Percentiles rank a stretch among this genome's conserved stretches.
phyloP scores from a whole-genome alignment of 2,113 vertebrate species.

The Notarius quadriscutis region DNA sequence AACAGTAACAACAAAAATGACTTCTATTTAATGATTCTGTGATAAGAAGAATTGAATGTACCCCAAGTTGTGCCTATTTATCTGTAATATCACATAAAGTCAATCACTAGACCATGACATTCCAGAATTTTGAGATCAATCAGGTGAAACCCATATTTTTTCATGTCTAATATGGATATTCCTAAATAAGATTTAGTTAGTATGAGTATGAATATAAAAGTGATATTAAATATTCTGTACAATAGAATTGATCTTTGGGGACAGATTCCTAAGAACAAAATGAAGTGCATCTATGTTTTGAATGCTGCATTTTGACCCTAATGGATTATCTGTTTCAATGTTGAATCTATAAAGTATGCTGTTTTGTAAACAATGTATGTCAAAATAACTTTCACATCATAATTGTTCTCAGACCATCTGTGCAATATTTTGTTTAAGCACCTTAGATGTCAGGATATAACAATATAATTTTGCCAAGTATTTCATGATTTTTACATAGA shows the following conservation, averaged over 20 bases:
- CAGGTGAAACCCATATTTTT: background rate
- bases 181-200: background rate
- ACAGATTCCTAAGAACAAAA: background rate
- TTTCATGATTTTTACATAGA: background rate
- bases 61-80: background rate
- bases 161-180: background rate
- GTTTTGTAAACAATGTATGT: background rate
- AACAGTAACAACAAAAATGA: background rate
- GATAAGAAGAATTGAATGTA: background rate
- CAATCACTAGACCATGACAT: background rate
- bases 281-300: background rate
- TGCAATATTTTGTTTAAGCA: background rate
- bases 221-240: background rate
- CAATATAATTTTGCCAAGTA: background rate
- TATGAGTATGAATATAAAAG: background rate
- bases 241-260: background rate
- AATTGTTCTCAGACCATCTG: background rate
- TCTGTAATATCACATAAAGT: background rate
- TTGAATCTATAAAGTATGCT: background rate
- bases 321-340: background rate
- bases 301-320: background rate
- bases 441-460: background rate
- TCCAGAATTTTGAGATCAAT: background rate
- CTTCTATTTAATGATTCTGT: background rate
- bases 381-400: background rate